These are phyloP conservation scores for Pristionchus exspectatus DNA, from an alignment of 2,888 invertebrate genomes.

Conservation along the genomic window DNA sequence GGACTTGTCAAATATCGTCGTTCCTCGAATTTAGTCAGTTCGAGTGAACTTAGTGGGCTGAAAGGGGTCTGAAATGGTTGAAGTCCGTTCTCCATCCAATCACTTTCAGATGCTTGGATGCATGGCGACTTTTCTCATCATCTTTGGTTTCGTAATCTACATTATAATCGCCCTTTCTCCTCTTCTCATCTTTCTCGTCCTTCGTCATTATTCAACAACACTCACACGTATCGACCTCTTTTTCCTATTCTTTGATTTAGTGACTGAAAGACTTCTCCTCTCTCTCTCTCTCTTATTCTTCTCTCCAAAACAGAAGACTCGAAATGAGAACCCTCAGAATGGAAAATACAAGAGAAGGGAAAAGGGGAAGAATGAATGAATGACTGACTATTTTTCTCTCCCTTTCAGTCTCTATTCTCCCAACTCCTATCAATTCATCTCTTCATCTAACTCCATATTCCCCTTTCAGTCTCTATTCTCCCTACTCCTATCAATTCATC, in stretches of 20 bases:
- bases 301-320: neutral
- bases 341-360: neutral
- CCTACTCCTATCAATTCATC: neutral
- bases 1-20: neutral
- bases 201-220: neutral
- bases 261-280: neutral
- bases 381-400: neutral
- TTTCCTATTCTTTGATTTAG: neutral
- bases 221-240: neutral
- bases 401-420: neutral
- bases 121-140: neutral
- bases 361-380: neutral
- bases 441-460: neutral
- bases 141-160: neutral
- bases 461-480: neutral
- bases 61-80: neutral
- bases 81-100: neutral
- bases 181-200: neutral
- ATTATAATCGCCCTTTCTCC: constrained; percentile 3
- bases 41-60: neutral
- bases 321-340: neutral
- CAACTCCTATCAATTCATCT: neutral
- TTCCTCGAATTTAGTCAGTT: too few species aligned
- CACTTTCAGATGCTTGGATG: constrained; percentile 10
- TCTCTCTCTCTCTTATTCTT: neutral